Evolutionary conservation across 2,113 vertebrate species (phyloP), one percentile per base, ranked within the genome.

Genomic region (Corythaixoides concolor): DNA sequence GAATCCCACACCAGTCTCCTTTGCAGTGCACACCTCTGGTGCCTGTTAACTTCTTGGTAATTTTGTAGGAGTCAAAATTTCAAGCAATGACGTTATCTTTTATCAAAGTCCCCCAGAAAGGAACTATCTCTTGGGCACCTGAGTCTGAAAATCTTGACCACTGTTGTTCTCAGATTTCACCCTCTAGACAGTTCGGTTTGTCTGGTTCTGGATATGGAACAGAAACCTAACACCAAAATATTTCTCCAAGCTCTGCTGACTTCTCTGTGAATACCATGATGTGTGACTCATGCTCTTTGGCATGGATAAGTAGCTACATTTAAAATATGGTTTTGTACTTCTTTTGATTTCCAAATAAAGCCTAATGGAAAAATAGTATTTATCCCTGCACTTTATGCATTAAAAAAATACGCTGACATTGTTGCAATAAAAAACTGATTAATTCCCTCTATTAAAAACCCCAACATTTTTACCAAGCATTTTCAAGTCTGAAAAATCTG

Each of bases 271-370:
- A 96, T 97, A 69, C 84, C 66, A 32, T 69, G n/a, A 79, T 52
- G 45, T 92, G 73, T 97, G 97, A 97, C 92, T 97, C 95, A 97
- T 64, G 52, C 39, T 92, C 56, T 72, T 93, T 95, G 95, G 96
- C 94, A 90, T 89, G 84, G 58, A 35, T 64, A 66, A 90, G 76
- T 73, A 87, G n/a, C 49, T 95, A 62, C 53, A 59, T 93, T 92
- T 95, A 82, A 97, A 95, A 82, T 89, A 92, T 1, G 16, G 27
- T 37, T 95, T 95, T 92, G 73, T 68, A 67, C 79, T 83, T 83
- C 7, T 95, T 96, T 69, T 92, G 80, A 81, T 84, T 97, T 84
- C 84, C 53, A 95, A 75, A 68, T 72, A 88, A 72, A 89, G 28
- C 8, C 55, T 50, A 76, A 92, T 79, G 77, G 86, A 92, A 96